These are phyloP conservation scores for Cotesia glomerata DNA, from an alignment of 1,140 invertebrate species.

Conservation along the genomic window DNA sequence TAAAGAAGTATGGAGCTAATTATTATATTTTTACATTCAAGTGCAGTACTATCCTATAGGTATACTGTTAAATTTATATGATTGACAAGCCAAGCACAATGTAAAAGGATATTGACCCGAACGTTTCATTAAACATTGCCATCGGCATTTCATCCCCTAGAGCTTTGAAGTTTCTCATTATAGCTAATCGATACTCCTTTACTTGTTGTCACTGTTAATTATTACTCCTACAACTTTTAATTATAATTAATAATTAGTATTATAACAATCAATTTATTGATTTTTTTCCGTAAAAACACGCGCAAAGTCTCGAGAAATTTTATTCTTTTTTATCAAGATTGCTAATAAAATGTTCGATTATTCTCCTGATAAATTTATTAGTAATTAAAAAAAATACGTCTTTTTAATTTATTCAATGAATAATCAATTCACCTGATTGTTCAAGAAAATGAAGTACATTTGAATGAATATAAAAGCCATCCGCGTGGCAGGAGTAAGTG, in stretches of 20 bases:
- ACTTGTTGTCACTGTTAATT: too few relatives aligned
- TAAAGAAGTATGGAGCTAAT: background rate
- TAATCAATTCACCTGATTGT: conserved; percentile 75
- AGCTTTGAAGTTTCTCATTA: background rate
- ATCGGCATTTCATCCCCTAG: background rate
- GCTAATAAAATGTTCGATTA: background rate
- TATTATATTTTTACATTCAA: background rate
- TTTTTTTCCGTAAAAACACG: background rate
- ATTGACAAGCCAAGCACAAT: background rate
- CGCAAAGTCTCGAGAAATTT: background rate
- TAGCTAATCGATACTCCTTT: too few relatives aligned
- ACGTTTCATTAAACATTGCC: conserved; percentile 55
- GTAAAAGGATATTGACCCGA: conserved; percentile 52
- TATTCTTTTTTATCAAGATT: conserved; percentile 17
- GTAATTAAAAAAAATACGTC: too few relatives aligned
- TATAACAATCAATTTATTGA: background rate
- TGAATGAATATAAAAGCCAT: conserved; percentile 95
- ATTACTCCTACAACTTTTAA: too few relatives aligned
- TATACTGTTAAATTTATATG: too few relatives aligned
- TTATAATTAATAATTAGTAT: background rate
- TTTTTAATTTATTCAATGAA: background rate
- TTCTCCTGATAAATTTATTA: too few relatives aligned
- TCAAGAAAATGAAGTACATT: conserved; percentile 96
- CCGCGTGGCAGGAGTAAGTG: conserved; percentile 82
- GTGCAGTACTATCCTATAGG: too few relatives aligned